phyloP scores from a whole-genome alignment of 2,113 vertebrate species.

The Cochlearius cochlearius region DNA sequence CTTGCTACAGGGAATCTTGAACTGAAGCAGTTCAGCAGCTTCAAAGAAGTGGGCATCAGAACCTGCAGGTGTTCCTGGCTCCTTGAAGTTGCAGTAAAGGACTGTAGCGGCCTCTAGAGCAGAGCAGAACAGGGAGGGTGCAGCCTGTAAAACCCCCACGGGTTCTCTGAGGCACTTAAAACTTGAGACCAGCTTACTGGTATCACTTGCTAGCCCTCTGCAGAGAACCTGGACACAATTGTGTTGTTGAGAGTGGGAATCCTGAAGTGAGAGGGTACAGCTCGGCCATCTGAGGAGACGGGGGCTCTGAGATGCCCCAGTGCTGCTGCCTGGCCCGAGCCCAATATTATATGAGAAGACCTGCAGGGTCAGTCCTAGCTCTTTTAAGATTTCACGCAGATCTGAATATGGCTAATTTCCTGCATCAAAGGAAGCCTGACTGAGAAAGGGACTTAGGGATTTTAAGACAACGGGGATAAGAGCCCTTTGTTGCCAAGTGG shows the following conservation, averaged over 20 bases:
- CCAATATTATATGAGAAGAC: rapidly evolving
- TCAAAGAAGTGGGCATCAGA: neutral
- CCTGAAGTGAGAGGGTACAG: neutral
- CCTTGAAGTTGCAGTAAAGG: neutral
- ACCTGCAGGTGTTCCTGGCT: neutral
- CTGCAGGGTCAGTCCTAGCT: neutral
- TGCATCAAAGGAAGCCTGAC: neutral
- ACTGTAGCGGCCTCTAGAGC: neutral
- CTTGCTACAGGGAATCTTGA: neutral
- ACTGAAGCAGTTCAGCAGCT: neutral
- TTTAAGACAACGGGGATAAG: neutral
- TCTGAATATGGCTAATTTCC: neutral
- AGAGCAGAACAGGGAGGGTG: neutral
- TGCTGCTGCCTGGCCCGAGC: neutral
- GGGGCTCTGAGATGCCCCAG: neutral
- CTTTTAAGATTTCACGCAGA: neutral
- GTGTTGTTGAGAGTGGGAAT: neutral
- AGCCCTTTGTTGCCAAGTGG: neutral
- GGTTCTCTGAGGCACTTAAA: neutral
- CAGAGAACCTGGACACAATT: neutral
- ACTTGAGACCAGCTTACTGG: neutral
- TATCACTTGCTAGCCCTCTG: neutral
- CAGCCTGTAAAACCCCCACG: neutral
- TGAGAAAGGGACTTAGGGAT: neutral
- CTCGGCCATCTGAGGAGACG: neutral